Conservation (phyloP, 1,140 invertebrate species). For the Nasonia vitripennis region DNA sequence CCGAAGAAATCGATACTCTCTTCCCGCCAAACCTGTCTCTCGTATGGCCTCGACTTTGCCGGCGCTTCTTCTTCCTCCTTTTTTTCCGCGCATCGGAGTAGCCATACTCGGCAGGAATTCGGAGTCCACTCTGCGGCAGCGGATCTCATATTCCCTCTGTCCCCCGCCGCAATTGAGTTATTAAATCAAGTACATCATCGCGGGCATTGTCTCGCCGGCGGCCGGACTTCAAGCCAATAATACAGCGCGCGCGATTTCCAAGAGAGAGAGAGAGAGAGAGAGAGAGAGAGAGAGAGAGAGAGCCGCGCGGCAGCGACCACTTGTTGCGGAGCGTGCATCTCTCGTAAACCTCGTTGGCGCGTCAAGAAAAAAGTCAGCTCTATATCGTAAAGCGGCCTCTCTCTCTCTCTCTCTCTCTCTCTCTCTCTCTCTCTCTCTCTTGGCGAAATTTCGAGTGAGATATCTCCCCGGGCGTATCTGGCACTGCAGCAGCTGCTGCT, state of each 20-base stretch:
- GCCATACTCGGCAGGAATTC: background rate
- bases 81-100: background rate
- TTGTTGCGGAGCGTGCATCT: background rate
- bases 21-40: slow-evolving; percentile 35
- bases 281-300: no score
- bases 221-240: no score
- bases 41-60: background rate
- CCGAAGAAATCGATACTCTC: slow-evolving; percentile 21
- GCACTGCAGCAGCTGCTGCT: background rate
- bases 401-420: no score
- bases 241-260: no score
- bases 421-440: no score
- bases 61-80: background rate
- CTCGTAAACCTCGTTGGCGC: no score
- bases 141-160: no score
- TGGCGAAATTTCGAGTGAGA: slow-evolving; percentile 35
- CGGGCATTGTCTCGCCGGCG: no score
- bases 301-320: background rate
- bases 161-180: background rate
- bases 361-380: background rate
- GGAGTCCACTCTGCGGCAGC: background rate
- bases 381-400: background rate
- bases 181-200: background rate
- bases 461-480: slow-evolving; percentile 23
- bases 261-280: no score